Conservation (phyloP, 92 coral and sea anemone species). For the Zoanthus gigantus region DNA sequence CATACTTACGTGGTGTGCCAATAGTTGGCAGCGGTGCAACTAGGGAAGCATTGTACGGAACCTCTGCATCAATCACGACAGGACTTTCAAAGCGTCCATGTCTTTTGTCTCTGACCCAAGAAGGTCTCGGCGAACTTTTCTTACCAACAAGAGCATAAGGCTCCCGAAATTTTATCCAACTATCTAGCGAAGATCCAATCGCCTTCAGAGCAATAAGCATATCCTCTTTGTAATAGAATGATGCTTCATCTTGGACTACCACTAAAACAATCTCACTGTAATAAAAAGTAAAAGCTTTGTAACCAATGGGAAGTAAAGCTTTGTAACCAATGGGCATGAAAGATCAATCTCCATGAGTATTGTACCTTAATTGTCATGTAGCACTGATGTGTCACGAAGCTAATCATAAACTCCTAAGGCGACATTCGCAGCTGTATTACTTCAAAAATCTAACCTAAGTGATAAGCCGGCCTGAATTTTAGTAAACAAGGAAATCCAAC, state of each 20-base stretch:
- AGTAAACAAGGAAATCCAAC: too few relatives aligned
- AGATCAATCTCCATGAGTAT: too few relatives aligned
- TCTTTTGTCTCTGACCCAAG: constrained; percentile 6
- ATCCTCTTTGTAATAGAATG: neutral
- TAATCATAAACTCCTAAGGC: too few relatives aligned
- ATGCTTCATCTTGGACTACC: constrained; percentile 7
- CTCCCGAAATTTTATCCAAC: neutral
- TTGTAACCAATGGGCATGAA: too few relatives aligned
- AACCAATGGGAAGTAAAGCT: neutral
- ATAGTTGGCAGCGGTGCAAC: neutral
- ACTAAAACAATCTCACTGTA: constrained; percentile 15
- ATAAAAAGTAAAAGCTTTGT: neutral
- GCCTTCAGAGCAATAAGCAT: neutral
- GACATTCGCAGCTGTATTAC: too few relatives aligned
- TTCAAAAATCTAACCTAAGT: too few relatives aligned
- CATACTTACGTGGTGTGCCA: neutral
- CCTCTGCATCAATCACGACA: neutral
- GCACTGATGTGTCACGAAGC: too few relatives aligned
- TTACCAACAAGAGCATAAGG: neutral
- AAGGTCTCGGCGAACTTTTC: constrained; percentile 12
- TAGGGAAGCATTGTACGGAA: neutral
- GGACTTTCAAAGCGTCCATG: neutral
- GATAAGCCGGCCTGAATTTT: too few relatives aligned
- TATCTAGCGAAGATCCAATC: neutral
- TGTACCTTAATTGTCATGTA: too few relatives aligned